A percentile compares a stretch with the other conserved stretches of the same genome.
Evolutionary conservation across 2,797 vertebrate genomes (phyloP).

Genomic region (Denticeps clupeoides): DNA sequence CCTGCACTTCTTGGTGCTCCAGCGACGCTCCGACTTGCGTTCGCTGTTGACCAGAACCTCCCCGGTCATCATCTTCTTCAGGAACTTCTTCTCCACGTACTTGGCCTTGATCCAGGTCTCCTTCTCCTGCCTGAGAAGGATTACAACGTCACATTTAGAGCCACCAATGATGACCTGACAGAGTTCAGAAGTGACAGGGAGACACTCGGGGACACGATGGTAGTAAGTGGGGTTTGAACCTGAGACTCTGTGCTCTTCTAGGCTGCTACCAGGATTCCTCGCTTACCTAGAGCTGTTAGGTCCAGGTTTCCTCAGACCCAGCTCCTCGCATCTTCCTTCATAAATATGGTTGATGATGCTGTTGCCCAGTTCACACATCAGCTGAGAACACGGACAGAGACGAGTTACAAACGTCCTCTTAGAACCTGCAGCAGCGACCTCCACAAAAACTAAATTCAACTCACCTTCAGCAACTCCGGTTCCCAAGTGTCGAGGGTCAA

Average conservation of each 20-base stretch:
- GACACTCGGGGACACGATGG: not conserved
- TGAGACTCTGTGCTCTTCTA: too few species aligned
- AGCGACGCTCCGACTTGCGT: slow-evolving; percentile 62
- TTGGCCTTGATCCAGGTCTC: slow-evolving; percentile 94
- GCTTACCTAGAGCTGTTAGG: slow-evolving; percentile 77
- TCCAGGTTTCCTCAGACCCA: slow-evolving; percentile 76
- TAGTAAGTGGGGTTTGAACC: too few species aligned
- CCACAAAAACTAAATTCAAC: not conserved
- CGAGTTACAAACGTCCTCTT: not conserved
- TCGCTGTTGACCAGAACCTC: slow-evolving; percentile 55
- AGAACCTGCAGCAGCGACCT: not conserved
- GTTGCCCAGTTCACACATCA: slow-evolving; percentile 97
- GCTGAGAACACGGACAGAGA: slow-evolving; percentile 43
- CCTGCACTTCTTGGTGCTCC: slow-evolving; percentile 77
- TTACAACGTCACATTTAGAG: too few species aligned
- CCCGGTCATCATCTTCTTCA: slow-evolving; percentile 64
- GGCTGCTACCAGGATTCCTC: too few species aligned
- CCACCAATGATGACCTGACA: too few species aligned
- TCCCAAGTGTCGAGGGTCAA: slow-evolving; percentile 97
- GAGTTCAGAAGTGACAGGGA: not conserved
- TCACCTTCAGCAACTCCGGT: slow-evolving; percentile 87
- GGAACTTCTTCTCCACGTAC: slow-evolving; percentile 89
- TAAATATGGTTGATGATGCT: slow-evolving; percentile 90
- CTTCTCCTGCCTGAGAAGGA: slow-evolving; percentile 77
- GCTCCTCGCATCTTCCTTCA: slow-evolving; percentile 74